phyloP scores from a whole-genome alignment of 2,113 vertebrate species.

The Sardina pilchardus region DNA sequence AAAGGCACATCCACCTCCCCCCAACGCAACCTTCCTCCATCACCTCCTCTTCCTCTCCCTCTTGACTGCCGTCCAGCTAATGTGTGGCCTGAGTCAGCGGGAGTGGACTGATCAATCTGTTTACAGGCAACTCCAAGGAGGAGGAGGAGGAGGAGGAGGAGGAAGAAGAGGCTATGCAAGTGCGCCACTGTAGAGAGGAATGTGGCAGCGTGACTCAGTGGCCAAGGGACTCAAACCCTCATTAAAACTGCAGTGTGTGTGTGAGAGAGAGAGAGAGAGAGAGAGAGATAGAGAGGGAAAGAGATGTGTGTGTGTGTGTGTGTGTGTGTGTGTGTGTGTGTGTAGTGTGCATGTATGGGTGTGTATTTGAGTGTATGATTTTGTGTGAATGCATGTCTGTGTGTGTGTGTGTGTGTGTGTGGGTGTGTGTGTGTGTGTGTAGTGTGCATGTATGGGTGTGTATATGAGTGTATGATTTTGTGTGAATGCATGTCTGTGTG shows the following conservation, averaged over 20 bases:
- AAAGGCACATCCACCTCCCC: conserved; percentile 33
- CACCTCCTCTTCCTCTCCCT: conserved; percentile 21
- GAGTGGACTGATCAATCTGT: conserved; percentile 54
- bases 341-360: background rate
- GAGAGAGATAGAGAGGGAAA: background rate
- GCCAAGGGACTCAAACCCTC: conserved; percentile 17
- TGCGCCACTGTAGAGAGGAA: conserved; percentile 14
- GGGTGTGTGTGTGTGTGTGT: background rate
- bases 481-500: background rate
- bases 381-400: background rate
- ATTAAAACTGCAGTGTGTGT: background rate
- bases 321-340: conserved; percentile 5
- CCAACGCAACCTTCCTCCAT: background rate
- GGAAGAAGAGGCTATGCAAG: conserved; percentile 29
- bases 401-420: background rate
- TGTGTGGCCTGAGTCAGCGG: conserved; percentile 68
- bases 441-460: background rate
- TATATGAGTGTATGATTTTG: background rate
- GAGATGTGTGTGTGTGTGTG: background rate
- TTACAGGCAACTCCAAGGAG: conserved; percentile 50
- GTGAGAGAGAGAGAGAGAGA: conserved; percentile 2
- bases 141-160: conserved; percentile 27
- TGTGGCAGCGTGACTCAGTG: conserved; percentile 28
- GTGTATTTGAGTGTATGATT: background rate
- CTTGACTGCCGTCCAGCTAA: conserved; percentile 43